Evolutionary conservation across 2,888 invertebrate genomes (phyloP), one percentile per base, ranked within the genome.

Genomic region (Drosophila eohydei): DNA sequence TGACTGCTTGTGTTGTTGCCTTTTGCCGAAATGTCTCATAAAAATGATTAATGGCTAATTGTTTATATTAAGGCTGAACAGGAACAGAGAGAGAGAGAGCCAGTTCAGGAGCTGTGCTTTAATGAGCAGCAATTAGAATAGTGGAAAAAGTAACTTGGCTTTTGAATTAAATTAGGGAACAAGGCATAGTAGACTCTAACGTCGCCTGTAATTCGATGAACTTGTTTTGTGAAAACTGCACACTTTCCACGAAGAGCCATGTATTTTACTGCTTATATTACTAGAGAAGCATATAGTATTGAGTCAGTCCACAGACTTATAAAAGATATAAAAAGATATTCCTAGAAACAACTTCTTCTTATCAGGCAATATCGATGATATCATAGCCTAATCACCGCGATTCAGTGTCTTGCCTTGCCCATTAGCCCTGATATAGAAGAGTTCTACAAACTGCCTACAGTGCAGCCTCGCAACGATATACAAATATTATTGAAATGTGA

Each of bases 21-120:
- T 74, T 72, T 57, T 67, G 61, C 68, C 80, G 81, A 85, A 90
- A 90, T 79, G 88, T 87, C 88, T 80, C 83, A 89, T 89, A 89
- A 90, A 90, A 87, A 88, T 90, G 90, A 90, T 90, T 90, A 88
- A 90, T 88, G 81, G 71, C 77, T 78, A 81, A 75, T 80, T 81
- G 74, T 76, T 69, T 71, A 74, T 28, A 77, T 26, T 63, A 50
- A 26, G 57, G 38, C 26, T 21, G 2, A 34, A 50, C 36, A 41
- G 60, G 58, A 51, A 54, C 41, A 21, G 34, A 12, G 50, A 32
- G 16, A 12, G 11, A 46, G 46, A 46, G 40, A 40, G 40, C 2
- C 46, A 57, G 50, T n/a, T 21, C 36, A 41, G 12, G 36, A 63
- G 43, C 55, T 21, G 16, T 28, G 64, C 60, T 64, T 40, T 36